Base-by-base conservation (phyloP, 2,113 vertebrate genomes). In the Oxyruncus cristatus region DNA sequence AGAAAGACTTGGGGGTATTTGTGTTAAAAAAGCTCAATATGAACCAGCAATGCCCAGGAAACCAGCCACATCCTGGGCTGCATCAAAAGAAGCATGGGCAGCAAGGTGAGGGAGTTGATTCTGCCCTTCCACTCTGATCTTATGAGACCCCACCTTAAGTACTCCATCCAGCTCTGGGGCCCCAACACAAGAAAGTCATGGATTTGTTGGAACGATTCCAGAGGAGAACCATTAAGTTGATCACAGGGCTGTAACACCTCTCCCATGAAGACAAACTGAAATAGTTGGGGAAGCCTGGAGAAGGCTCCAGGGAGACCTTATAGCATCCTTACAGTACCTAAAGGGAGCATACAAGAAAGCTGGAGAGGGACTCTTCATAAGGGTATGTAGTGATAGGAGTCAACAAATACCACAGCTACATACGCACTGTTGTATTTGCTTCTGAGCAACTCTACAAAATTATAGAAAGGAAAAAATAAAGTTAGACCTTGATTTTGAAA, bases 391-490 rank as follows among this genome's bases (percentile, higher is more conserved):
- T 49, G 32, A 15, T 23, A 27, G 19, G 33, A 50, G 33, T 85
- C 66, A 89, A 66, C 71, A 88, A 59, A 87, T 91, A 65, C 49
- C 39, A 59, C 73, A 95, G 70, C 42, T 82, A 66, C 50, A 35
- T 23, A 62, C 72, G 39, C 12, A 5, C 37, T 92, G 39, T 58
- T 68, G 10, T 46, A 79, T 87, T 94, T 84, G 24, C 85, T 97
- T 95, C 72, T 91, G 74, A 96, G 10, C 33, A 72, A 37, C 30
- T 65, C 35, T 80, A 47, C 53, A 94, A 94, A 95, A 81, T 49
- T 42, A 27, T 28, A 68, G 74, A 87, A 85, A 52, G 55, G 9
- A 44, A 89, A 93, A 89, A 77, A 82, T 32, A 44, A 93, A 84
- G 67, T 77, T 44, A 77, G 32, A 41, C n/a, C 24, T 83, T 82